A percentile compares a stretch with the other conserved stretches of the same genome.
phyloP scores from a whole-genome alignment of 2,888 invertebrate genomes.

The Omphaloscelis lunosa region DNA sequence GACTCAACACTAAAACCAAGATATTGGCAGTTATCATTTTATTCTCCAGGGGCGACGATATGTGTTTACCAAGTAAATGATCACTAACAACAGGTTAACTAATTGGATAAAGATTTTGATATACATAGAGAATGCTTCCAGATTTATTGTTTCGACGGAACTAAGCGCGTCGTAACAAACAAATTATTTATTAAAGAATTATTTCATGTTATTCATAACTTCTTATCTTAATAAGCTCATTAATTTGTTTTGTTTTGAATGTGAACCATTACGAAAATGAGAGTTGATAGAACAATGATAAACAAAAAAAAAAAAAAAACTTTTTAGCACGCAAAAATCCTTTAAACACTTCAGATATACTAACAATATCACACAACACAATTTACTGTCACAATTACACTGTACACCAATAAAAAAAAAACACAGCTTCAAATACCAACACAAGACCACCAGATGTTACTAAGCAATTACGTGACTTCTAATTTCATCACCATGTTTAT shows the following conservation, averaged over 20 bases:
- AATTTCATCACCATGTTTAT: constrained; percentile 50
- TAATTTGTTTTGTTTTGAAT: background rate
- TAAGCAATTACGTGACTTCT: constrained; percentile 34
- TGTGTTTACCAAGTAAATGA: background rate
- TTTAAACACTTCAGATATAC: background rate
- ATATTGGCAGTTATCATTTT: too few relatives aligned
- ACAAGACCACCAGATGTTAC: constrained; percentile 29
- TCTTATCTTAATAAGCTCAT: background rate
- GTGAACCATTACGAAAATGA: background rate
- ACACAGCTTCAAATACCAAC: background rate
- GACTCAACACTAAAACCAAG: too few relatives aligned
- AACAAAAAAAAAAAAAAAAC: background rate
- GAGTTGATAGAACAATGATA: background rate
- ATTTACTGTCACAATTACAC: constrained; percentile 25
- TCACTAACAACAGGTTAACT: background rate
- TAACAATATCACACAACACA: constrained; percentile 12
- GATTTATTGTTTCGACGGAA: background rate
- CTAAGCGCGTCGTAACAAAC: background rate
- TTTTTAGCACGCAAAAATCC: background rate
- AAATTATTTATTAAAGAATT: background rate
- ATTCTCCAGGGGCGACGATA: too few relatives aligned
- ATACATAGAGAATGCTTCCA: background rate
- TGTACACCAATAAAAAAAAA: constrained; percentile 30
- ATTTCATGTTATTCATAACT: background rate
- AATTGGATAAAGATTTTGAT: background rate